These are phyloP conservation scores for Nannoperca australis DNA, from an alignment of 2,797 vertebrate genomes.

Conservation along the genomic window DNA sequence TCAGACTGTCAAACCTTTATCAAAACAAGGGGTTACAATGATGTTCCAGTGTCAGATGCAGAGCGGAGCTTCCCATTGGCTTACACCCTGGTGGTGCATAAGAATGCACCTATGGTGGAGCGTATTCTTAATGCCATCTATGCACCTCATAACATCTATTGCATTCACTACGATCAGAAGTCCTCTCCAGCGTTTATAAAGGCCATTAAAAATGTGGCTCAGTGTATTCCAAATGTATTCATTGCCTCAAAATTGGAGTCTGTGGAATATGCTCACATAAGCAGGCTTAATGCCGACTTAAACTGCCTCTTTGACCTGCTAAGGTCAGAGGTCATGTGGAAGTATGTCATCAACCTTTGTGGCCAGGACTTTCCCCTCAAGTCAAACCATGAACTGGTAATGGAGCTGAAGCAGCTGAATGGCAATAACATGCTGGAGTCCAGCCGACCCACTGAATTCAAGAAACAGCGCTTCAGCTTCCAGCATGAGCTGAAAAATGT, in stretches of 20 bases:
- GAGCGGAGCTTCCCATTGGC: constrained; percentile 91
- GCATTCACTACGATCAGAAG: constrained; percentile 94
- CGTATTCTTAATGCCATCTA: constrained; percentile 92
- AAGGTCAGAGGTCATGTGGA: constrained; percentile 89
- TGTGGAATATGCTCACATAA: constrained; percentile 92
- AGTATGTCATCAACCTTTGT: constrained; percentile 93
- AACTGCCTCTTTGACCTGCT: constrained; percentile 93
- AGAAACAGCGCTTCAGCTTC: constrained; percentile 90
- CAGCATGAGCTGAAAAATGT: constrained; percentile 87
- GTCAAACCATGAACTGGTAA: constrained; percentile 90
- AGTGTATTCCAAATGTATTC: constrained; percentile 91
- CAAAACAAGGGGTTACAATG: constrained; percentile 83
- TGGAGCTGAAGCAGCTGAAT: constrained; percentile 87
- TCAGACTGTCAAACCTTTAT: constrained; percentile 85
- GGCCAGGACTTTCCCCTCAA: constrained; percentile 95
- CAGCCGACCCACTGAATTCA: constrained; percentile 86
- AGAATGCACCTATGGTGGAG: constrained; percentile 93
- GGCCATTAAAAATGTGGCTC: constrained; percentile 89
- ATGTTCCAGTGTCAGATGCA: constrained; percentile 80
- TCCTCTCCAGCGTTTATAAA: constrained; percentile 86
- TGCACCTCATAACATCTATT: constrained; percentile 91
- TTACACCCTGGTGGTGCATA: constrained; percentile 95
- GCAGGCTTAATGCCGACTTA: constrained; percentile 93
- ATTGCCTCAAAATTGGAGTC: constrained; percentile 90
- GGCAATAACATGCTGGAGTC: constrained; percentile 94